Base-by-base conservation (phyloP, 92 coral and sea anemone genomes). In the Hydrozoanthus gracilis region DNA sequence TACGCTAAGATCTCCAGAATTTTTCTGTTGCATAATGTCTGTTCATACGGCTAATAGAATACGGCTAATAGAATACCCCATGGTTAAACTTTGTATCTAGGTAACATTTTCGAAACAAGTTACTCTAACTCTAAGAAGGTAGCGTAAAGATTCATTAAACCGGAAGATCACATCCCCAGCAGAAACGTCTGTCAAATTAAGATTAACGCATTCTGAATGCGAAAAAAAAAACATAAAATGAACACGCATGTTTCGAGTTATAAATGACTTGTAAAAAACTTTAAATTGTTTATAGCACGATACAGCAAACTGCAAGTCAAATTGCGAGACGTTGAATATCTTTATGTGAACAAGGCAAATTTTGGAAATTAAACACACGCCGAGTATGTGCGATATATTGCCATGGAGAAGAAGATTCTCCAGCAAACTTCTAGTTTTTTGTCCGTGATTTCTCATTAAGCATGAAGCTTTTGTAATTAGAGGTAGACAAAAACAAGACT, bases 121-220 rank as follows among this genome's bases (percentile, higher is more conserved):
- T 48, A 50, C 73, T 46, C 48, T 16, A 39, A 50, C 73, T 46
- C 48, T 16, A 39, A 64, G 45, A 47, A 70, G 17, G 64, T 15
- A 69, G 20, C 60, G 35, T 60, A 80, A 80, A 48, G 85, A 80
- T 80, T 80, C 85, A 80, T 80, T 80, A 80, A 46, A 64, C 44
- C 47, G 73, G 60, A 45, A 80, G 45, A 13, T 10, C 4, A 46
- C 48, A 54, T 6, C 65, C 54, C 20, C 65, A 65, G 47, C 47
- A 80, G 85, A 67, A 80, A 64, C 64, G 46, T 64, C n/a, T 50
- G 49, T 60, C 69, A 77, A 77, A 77, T 55, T 77, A 55, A 60
- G 18, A 44, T 20, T 54, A 77, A 58, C 64, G 16, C 54, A 46
- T 77, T 9, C 18, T 10, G 4, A 55, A 35, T 20, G 44, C 6